These are phyloP conservation scores for Phrynosoma blainvillii DNA, from an alignment of 2,113 vertebrate species.

Conservation along the genomic window DNA sequence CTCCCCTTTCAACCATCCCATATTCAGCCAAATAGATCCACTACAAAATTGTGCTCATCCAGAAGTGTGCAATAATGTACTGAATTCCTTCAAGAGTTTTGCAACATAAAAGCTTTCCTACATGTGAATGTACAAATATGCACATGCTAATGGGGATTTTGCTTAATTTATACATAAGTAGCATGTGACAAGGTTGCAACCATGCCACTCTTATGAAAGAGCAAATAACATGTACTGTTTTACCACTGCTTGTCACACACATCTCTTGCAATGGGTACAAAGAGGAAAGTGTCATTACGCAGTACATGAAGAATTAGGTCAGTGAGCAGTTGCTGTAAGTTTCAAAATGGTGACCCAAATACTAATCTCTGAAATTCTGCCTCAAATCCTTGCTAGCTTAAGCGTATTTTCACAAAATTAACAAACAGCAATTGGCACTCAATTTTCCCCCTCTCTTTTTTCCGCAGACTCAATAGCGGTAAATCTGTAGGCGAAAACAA, in stretches of 20 bases:
- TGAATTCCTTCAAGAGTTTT: too few species aligned
- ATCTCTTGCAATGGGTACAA: not conserved
- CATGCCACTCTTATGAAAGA: not conserved
- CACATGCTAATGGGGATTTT: not conserved
- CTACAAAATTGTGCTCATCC: not conserved
- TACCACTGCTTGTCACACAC: not conserved
- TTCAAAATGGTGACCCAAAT: conserved; percentile 21
- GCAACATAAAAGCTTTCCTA: not conserved
- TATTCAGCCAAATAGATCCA: not conserved
- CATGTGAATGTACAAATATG: too few species aligned
- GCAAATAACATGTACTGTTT: not conserved
- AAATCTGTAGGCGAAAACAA: not conserved
- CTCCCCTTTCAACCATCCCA: not conserved
- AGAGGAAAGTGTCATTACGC: rapidly evolving
- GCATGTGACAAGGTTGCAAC: not conserved
- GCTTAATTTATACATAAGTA: not conserved
- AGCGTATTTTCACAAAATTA: conserved; percentile 19
- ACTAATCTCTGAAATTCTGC: not conserved
- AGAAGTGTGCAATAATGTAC: too few species aligned
- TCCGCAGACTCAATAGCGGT: not conserved
- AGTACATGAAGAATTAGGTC: not conserved
- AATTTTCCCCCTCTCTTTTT: not conserved
- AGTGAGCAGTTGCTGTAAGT: not conserved
- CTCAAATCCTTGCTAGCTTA: not conserved
- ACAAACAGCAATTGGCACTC: conserved; percentile 6